These are phyloP conservation scores for Himalopsyche japonica DNA, from an alignment of 2,888 invertebrate genomes.

Conservation along the genomic window DNA sequence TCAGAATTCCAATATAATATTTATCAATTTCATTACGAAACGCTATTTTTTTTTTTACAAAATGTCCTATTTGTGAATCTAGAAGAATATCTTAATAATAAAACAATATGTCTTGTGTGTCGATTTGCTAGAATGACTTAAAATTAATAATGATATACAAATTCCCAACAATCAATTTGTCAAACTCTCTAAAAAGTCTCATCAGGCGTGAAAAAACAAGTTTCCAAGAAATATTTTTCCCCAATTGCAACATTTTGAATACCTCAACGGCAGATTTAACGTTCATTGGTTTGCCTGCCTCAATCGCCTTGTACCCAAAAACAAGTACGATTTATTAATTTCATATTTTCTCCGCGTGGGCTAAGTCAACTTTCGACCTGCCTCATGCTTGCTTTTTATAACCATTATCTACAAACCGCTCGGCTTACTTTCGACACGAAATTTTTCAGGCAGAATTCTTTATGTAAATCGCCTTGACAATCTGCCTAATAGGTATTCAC, in stretches of 20 bases:
- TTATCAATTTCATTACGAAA: too few species aligned
- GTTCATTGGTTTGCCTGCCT: background rate
- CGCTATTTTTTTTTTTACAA: too few species aligned
- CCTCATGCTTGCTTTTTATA: background rate
- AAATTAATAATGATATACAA: background rate
- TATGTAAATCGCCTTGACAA: too few species aligned
- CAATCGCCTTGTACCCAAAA: background rate
- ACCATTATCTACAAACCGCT: background rate
- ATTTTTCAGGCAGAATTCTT: too few species aligned
- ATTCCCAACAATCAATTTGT: background rate
- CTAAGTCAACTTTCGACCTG: background rate
- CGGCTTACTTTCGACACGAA: too few species aligned
- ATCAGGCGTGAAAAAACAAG: background rate
- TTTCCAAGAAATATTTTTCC: background rate
- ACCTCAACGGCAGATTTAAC: background rate
- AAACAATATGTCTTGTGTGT: too few species aligned
- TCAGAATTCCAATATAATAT: too few species aligned
- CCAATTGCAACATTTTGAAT: background rate
- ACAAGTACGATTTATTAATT: background rate
- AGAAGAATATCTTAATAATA: too few species aligned
- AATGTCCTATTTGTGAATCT: too few species aligned
- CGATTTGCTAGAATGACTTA: too few species aligned
- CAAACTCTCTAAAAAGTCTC: background rate
- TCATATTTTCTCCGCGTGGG: background rate
- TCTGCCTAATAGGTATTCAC: too few species aligned